Base-by-base conservation (phyloP, 2,888 invertebrate species). In the Ormyrus labotus region DNA sequence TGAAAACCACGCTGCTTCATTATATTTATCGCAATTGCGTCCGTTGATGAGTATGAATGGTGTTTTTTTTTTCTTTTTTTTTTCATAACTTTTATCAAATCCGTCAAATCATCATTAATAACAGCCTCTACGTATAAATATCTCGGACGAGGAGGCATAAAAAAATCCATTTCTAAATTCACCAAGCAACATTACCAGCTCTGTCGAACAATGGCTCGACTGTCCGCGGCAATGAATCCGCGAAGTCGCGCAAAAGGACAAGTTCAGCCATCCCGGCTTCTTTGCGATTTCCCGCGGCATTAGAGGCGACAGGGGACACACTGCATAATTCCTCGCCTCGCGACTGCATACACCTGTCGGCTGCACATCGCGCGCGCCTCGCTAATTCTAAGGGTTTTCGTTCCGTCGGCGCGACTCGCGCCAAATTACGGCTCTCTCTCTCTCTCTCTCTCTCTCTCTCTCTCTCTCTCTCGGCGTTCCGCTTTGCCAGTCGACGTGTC, bases 401-500 rank as follows among this genome's bases (percentile, higher is more conserved):
- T 60, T 50, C 9, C 69, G n/a, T 69, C 70, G 70, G 5, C 74
- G 61, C 57, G 45, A 57, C 73, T 69, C 67, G 51, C 71, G 73
- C 70, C 71, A 75, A 83, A 80, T 83, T 82, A 82, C 73, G 71
- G 61, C 75, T 19, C 19, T 19, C 19, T 19, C 19, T 19, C 19
- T 19, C 19, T 19, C 19, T 19, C 19, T n/a, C n/a, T n/a, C n/a
- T n/a, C n/a, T n/a, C 75, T 19, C 19, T 19, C 19, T 19, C 19
- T 19, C 19, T 19, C 19, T 19, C 19, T 19, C 19, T 19, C 19
- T 73, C 79, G 76, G 34, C 73, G 75, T 65, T 58, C 72, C 71
- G 67, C 73, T 55, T 63, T 64, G 64, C 53, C 63, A 61, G 79
- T 80, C 72, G 61, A 47, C 61, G 64, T 58, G 34, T 34, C 34